Percentiles rank a stretch among this genome's conserved stretches.
phyloP scores from a whole-genome alignment of 2,797 vertebrate species.

The Todus mexicanus region DNA sequence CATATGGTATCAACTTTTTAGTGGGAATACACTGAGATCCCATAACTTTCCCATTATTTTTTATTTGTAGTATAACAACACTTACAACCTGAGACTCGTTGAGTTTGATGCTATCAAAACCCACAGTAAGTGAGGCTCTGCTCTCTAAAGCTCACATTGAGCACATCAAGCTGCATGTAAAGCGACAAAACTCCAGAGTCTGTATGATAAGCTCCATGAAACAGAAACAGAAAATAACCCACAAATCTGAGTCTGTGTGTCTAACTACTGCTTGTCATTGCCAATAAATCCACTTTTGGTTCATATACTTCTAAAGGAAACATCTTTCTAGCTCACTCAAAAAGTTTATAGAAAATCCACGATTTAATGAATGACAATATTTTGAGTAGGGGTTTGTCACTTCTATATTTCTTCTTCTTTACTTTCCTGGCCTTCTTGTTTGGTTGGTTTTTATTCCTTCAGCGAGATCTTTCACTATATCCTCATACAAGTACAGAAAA shows the following conservation, averaged over 20 bases:
- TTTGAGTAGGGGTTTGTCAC: neutral
- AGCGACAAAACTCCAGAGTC: neutral
- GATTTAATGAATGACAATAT: neutral
- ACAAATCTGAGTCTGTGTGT: neutral
- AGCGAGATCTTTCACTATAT: neutral
- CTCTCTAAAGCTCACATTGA: neutral
- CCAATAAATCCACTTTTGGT: neutral
- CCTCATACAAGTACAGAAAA: neutral
- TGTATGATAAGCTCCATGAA: neutral
- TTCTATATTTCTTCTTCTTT: neutral
- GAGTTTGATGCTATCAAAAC: neutral
- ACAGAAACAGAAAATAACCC: neutral
- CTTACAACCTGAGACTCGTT: too few species aligned
- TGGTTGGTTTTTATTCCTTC: neutral
- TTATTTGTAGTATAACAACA: neutral
- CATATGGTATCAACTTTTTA: neutral
- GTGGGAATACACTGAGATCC: neutral
- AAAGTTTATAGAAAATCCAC: neutral
- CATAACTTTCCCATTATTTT: neutral
- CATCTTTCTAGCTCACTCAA: neutral
- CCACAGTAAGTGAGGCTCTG: neutral
- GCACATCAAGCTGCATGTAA: neutral
- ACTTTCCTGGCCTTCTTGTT: neutral
- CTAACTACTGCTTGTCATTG: neutral
- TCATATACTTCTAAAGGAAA: neutral